phyloP scores from a whole-genome alignment of 2,888 invertebrate genomes.

The Caenorhabditis sp. region DNA sequence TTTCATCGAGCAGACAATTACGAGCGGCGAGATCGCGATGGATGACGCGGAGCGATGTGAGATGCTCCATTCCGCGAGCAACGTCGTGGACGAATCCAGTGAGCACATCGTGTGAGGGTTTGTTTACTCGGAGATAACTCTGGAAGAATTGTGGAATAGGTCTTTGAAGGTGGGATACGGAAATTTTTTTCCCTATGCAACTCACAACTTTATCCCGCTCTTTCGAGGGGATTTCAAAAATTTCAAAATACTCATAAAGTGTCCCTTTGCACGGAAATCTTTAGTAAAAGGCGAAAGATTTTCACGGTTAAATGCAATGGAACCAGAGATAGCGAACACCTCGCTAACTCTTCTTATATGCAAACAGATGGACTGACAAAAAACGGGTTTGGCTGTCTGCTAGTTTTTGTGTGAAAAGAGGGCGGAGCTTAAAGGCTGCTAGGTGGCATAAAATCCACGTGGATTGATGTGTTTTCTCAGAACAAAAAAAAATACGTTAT shows the following conservation, averaged over 20 bases:
- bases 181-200: too few species aligned
- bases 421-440: too few species aligned
- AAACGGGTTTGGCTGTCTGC: too few species aligned
- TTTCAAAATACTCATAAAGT: constrained; percentile 1
- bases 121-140: not conserved
- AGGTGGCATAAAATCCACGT: too few species aligned
- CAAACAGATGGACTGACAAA: too few species aligned
- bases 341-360: too few species aligned
- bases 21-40: constrained; percentile 39
- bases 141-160: not conserved
- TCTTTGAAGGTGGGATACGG: too few species aligned
- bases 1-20: constrained; percentile 20
- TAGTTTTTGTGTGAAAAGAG: too few species aligned
- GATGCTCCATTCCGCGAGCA: not conserved
- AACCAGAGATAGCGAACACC: constrained; percentile 47
- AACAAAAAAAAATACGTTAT: too few species aligned
- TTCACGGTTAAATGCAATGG: constrained; percentile 57
- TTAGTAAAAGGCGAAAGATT: constrained; percentile 69
- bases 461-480: too few species aligned
- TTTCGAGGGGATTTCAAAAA: too few species aligned
- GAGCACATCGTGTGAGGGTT: not conserved
- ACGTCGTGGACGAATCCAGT: not conserved
- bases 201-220: too few species aligned
- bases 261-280: constrained; percentile 59
- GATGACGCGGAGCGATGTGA: constrained; percentile 3